These are phyloP conservation scores for Pampusana beccarii DNA, from an alignment of 2,113 vertebrate genomes.

Conservation along the genomic window DNA sequence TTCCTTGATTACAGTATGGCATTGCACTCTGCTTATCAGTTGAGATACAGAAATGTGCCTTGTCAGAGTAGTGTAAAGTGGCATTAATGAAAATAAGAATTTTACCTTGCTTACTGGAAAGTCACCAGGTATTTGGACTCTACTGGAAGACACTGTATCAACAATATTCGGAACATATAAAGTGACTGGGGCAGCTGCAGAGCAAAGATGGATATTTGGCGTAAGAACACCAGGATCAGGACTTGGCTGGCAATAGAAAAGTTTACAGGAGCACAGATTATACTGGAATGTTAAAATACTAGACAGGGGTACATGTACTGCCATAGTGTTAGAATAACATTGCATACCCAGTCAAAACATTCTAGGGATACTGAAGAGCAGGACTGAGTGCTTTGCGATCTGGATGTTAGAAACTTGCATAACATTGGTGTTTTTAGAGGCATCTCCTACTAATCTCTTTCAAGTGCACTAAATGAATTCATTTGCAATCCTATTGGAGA, in stretches of 20 bases:
- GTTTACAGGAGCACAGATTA: not conserved
- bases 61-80: not conserved
- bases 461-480: not conserved
- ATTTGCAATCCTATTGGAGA: not conserved
- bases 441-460: not conserved
- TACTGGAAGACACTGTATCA: not conserved
- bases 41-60: not conserved
- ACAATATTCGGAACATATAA: not conserved
- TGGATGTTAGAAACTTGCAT: not conserved
- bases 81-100: not conserved
- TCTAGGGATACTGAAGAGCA: not conserved
- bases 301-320: not conserved
- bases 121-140: not conserved
- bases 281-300: not conserved
- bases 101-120: not conserved
- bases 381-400: not conserved
- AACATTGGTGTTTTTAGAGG: not conserved
- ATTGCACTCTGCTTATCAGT: not conserved
- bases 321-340: not conserved
- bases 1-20: not conserved
- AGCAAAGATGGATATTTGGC: not conserved
- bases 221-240: not conserved
- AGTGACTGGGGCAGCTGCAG: not conserved
- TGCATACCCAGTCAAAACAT: not conserved
- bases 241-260: not conserved